Evolutionary conservation across 2,113 vertebrate genomes (phyloP).

Genomic region (Emydura subglobosa): DNA sequence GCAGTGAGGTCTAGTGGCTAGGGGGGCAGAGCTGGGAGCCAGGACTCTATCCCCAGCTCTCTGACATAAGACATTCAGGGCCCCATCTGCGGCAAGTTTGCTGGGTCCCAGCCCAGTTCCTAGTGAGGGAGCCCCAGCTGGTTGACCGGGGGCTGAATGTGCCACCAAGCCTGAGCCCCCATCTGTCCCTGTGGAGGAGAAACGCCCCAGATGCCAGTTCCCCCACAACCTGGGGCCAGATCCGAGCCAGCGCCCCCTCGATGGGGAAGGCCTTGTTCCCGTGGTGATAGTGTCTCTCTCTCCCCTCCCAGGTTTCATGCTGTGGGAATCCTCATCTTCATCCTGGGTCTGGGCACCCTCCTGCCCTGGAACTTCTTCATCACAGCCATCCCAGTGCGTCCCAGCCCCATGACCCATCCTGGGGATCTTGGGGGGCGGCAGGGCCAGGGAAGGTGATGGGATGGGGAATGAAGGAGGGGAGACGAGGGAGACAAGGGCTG

Average conservation of each 20-base stretch:
- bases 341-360: constrained; percentile 90
- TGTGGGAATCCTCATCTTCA: constrained; percentile 87
- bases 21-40: background rate
- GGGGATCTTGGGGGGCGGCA: background rate
- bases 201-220: background rate
- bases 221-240: background rate
- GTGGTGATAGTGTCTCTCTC: background rate
- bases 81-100: background rate
- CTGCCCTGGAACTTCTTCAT: constrained; percentile 95
- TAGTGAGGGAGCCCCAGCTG: too few species aligned
- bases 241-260: background rate
- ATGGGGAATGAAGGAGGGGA: background rate
- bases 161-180: background rate
- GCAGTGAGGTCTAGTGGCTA: background rate
- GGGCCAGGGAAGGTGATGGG: background rate
- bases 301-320: constrained; percentile 75
- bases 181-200: background rate
- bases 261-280: background rate
- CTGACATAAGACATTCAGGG: background rate
- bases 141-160: background rate
- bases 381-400: constrained; percentile 87
- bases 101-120: background rate
- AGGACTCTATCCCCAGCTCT: constrained; percentile 35
- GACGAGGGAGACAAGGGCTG: background rate
- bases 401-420: constrained; percentile 63